Conservation (phyloP, 2,113 vertebrate genomes). For the Neotoma lepida region DNA sequence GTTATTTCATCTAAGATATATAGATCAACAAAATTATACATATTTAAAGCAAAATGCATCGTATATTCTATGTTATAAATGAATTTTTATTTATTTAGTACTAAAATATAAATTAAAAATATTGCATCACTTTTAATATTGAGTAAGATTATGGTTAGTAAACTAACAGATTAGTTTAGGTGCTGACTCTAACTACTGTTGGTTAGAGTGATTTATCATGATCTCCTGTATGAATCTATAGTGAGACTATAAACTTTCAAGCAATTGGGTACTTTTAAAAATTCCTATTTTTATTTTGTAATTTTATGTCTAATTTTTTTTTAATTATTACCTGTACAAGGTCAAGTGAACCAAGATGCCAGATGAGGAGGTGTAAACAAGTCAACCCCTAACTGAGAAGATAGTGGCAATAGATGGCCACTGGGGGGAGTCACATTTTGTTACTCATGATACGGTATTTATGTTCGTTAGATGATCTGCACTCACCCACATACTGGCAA, state of each 20-base stretch:
- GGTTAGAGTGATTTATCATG: not conserved
- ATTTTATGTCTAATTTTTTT: no score
- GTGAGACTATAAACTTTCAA: not conserved
- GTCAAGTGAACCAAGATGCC: not conserved
- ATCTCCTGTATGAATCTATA: not conserved
- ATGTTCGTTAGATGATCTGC: not conserved
- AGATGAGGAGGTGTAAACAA: fast-evolving
- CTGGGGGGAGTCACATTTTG: not conserved
- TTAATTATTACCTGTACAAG: not conserved
- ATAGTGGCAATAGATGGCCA: not conserved
- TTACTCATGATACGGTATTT: not conserved
- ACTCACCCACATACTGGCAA: no score
- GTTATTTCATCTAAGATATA: not conserved
- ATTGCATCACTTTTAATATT: not conserved
- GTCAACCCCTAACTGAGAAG: not conserved
- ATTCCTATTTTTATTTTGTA: not conserved
- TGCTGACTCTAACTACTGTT: not conserved
- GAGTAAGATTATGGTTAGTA: not conserved
- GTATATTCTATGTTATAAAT: not conserved
- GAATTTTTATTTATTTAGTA: not conserved
- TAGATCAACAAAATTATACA: not conserved
- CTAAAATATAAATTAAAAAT: not conserved
- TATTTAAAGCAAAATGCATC: not conserved
- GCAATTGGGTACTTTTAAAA: not conserved
- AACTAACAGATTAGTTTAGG: not conserved